Percentiles rank a stretch among this genome's conserved stretches.
These are phyloP conservation scores for Xenus cinereus DNA, from an alignment of 2,113 vertebrate species.

Conservation along the genomic window DNA sequence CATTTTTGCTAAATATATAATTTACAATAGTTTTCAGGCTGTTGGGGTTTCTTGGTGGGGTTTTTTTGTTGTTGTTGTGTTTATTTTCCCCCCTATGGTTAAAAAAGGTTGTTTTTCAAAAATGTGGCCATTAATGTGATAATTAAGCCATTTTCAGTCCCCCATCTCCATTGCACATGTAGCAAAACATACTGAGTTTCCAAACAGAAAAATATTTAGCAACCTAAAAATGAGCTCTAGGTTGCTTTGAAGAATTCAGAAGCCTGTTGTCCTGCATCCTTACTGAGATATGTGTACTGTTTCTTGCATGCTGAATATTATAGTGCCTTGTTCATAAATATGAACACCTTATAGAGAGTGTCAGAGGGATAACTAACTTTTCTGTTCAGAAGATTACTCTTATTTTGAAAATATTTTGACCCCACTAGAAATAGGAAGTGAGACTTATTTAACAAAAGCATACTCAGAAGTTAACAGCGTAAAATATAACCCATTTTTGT, in stretches of 20 bases:
- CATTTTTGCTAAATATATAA: background rate
- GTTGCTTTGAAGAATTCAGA: background rate
- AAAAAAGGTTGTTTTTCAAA: background rate
- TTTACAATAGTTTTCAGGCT: background rate
- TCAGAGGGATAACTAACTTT: background rate
- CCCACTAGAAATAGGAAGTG: background rate
- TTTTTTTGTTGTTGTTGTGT: background rate
- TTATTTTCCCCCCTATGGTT: background rate
- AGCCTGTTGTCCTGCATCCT: background rate
- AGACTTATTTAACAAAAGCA: background rate
- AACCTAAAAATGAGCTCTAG: background rate
- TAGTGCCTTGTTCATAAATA: background rate
- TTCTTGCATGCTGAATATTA: background rate
- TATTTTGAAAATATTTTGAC: background rate
- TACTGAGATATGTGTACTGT: background rate
- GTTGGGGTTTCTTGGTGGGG: rapidly evolving
- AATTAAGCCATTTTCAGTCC: background rate
- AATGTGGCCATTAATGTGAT: background rate
- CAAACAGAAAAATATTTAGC: background rate
- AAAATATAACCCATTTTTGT: background rate
- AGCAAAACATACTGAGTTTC: background rate
- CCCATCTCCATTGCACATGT: background rate
- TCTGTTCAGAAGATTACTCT: background rate
- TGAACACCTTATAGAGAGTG: background rate
- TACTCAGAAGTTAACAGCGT: background rate